phyloP scores from a whole-genome alignment of 2,888 invertebrate genomes.

The Chaetoderma sp. region DNA sequence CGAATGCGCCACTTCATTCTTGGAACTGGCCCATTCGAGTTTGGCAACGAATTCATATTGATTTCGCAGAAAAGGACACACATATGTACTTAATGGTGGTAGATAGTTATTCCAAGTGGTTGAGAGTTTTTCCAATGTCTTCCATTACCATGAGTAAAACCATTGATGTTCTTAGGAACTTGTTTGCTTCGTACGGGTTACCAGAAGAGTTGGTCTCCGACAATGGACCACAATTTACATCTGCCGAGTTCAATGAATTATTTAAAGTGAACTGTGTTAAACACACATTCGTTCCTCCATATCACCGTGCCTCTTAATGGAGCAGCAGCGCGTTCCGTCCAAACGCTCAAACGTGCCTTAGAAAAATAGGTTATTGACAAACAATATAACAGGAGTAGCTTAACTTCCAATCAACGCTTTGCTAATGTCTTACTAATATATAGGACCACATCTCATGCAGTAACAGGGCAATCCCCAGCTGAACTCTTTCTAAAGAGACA shows the following conservation, averaged over 20 bases:
- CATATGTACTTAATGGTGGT: conserved; percentile 31
- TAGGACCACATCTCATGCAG: conserved; percentile 23
- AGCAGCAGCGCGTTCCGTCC: conserved; percentile 31
- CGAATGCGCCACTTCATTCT: conserved; percentile 41
- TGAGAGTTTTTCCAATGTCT: conserved; percentile 28
- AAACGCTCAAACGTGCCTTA: conserved; percentile 27
- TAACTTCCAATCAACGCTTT: conserved; percentile 15
- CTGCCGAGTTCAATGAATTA: conserved; percentile 26
- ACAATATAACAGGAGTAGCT: neutral
- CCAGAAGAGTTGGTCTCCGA: conserved; percentile 31
- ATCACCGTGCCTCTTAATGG: conserved; percentile 33
- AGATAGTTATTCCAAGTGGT: conserved; percentile 44
- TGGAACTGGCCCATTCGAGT: conserved; percentile 45
- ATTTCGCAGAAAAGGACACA: conserved; percentile 43
- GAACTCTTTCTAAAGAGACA: conserved; percentile 29
- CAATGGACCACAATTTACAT: conserved; percentile 34
- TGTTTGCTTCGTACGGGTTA: conserved; percentile 36
- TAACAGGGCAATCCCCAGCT: conserved; percentile 17
- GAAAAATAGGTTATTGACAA: conserved; percentile 15
- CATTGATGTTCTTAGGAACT: conserved; percentile 27
- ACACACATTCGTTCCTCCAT: conserved; percentile 27
- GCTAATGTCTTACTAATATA: conserved; percentile 26
- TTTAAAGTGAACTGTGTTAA: conserved; percentile 31
- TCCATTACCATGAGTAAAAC: conserved; percentile 32
- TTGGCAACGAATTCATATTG: conserved; percentile 48